These are phyloP conservation scores for Trogon melanurus DNA, from an alignment of 2,113 vertebrate genomes.

Conservation along the genomic window DNA sequence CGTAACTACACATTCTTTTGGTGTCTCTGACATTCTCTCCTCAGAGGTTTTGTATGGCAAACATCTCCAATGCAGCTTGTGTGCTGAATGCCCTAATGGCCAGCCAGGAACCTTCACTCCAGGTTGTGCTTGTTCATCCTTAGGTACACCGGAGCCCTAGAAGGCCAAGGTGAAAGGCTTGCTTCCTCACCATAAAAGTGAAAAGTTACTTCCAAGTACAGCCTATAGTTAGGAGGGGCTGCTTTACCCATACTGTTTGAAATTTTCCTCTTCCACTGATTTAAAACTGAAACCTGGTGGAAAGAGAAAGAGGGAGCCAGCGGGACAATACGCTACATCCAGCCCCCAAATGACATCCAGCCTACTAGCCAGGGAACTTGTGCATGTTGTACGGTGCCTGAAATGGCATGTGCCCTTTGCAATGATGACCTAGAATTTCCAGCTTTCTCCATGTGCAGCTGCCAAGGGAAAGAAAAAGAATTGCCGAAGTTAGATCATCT, in stretches of 20 bases:
- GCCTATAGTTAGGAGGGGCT: background rate
- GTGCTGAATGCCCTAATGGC: background rate
- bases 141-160: background rate
- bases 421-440: background rate
- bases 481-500: background rate
- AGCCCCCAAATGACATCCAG: background rate
- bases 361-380: background rate
- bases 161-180: background rate
- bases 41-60: background rate
- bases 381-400: background rate
- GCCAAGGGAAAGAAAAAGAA: background rate
- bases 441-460: background rate
- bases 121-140: background rate
- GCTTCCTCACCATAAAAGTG: background rate
- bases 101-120: background rate
- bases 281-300: background rate
- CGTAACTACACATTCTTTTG: background rate
- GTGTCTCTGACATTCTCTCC: background rate
- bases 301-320: background rate
- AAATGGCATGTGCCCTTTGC: background rate
- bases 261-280: background rate
- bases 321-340: background rate
- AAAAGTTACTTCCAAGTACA: background rate
- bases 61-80: background rate
- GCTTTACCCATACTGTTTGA: background rate